Conservation (phyloP, 1,140 invertebrate genomes). For the Drosophila sp. region DNA sequence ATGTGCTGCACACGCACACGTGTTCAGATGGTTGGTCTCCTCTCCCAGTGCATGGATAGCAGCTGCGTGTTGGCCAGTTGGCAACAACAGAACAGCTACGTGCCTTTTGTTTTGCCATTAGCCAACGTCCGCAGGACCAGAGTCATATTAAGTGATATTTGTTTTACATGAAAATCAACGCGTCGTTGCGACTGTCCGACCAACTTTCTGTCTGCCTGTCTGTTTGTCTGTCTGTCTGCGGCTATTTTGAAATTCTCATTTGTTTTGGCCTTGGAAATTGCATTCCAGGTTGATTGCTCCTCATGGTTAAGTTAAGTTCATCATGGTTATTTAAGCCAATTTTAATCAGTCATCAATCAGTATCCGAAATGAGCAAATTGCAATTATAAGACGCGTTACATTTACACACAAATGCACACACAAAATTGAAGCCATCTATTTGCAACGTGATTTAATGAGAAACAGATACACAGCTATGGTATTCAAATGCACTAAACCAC, state of each 20-base stretch:
- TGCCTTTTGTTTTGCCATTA: conserved; percentile 78
- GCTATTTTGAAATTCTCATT: conserved; percentile 65
- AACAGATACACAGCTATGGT: conserved; percentile 38
- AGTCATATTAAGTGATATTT: conserved; percentile 80
- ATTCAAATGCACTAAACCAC: conserved; percentile 41
- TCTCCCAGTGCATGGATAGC: conserved; percentile 17
- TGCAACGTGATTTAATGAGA: conserved; percentile 53
- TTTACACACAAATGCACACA: conserved; percentile 25
- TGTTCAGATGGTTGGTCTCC: conserved; percentile 38
- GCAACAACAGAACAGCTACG: conserved; percentile 43
- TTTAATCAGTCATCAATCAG: conserved; percentile 67
- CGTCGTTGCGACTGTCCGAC: conserved; percentile 37
- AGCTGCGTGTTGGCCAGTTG: conserved; percentile 34
- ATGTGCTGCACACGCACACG: conserved; percentile 76
- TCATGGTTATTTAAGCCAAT: conserved; percentile 69
- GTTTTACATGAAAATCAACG: conserved; percentile 82
- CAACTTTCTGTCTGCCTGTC: not conserved
- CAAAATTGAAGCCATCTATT: conserved; percentile 4
- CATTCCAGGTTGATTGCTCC: conserved; percentile 47
- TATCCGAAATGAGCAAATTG: conserved; percentile 50
- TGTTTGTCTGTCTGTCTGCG: conserved; percentile 18
- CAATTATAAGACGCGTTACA: conserved; percentile 57
- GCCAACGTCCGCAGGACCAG: conserved; percentile 44
- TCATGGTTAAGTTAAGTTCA: conserved; percentile 53
- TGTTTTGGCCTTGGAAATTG: conserved; percentile 59